Evolutionary conservation across 37 sponge, comb jelly and placozoan species (phyloP), one percentile per base, ranked within the genome.

Genomic region (Geodia barretti): DNA sequence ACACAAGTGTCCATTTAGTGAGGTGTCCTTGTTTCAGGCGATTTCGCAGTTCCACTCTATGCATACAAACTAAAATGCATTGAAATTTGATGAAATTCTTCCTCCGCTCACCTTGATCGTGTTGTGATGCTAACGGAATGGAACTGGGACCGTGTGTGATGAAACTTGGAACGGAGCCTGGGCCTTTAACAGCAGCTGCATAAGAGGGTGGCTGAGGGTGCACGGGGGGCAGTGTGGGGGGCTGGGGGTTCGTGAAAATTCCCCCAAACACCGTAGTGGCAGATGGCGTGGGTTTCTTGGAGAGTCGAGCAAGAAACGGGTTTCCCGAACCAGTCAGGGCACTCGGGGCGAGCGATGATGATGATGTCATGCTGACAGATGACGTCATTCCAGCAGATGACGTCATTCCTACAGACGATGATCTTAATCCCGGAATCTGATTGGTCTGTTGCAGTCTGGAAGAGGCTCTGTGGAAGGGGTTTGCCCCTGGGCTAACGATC

Each of bases 91-190:
- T n/a, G n/a, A n/a, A n/a, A n/a, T n/a, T n/a, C n/a, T n/a, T n/a
- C n/a, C n/a, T n/a, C n/a, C n/a, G n/a, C n/a, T 47, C 14, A 47
- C 54, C 14, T 47, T 47, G 7, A 17, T 47, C 54, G 54, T 7
- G 54, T 47, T 47, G 7, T 47, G 54, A 7, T 47, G 11, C 54
- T 47, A 75, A 41, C 59, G 33, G 75, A 11, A 60, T 60, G 61
- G 35, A 54, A 54, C 39, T 26, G 1, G 79, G 79, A n/a, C 79
- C 68, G 41, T 67, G 79, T 40, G 79, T 67, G 8, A 79, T 79
- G 33, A 79, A 79, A 41, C 47, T 41, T 23, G 79, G 68, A 29
- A 79, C 23, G 24, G 72, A 36, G 11, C 76, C 76, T 75, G 30
- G n/a, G 4, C 54, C 54, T 39, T 34, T 79, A 11, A 79, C 79